Conservation (phyloP, 2,888 invertebrate genomes). For the Heliconius hortense region DNA sequence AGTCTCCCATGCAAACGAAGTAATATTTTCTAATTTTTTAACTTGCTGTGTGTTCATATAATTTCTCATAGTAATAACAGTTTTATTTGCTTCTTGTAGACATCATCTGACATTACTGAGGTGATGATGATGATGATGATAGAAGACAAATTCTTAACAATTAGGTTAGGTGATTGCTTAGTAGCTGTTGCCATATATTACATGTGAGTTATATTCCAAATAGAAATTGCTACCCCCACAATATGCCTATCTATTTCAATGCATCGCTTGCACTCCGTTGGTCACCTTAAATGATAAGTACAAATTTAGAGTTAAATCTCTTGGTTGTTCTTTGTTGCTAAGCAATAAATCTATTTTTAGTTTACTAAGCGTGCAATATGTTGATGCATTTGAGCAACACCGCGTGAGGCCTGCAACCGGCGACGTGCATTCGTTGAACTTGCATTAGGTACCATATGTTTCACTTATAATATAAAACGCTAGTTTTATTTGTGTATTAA, state of each 20-base stretch:
- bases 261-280: constrained; percentile 30
- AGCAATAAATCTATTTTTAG: constrained; percentile 30
- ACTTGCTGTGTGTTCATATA: too few relatives aligned
- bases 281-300: constrained; percentile 37
- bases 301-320: constrained; percentile 38
- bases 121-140: too few relatives aligned
- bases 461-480: neutral
- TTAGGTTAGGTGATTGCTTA: too few relatives aligned
- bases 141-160: too few relatives aligned
- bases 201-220: neutral
- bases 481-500: neutral
- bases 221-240: constrained; percentile 28
- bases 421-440: constrained; percentile 9
- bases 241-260: constrained; percentile 37
- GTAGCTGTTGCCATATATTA: neutral
- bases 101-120: too few relatives aligned
- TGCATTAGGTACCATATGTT: neutral
- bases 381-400: neutral
- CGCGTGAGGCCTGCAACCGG: constrained; percentile 29
- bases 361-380: constrained; percentile 30
- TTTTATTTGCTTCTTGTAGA: too few relatives aligned
- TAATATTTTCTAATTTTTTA: too few relatives aligned
- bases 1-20: too few relatives aligned
- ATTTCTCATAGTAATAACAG: too few relatives aligned
- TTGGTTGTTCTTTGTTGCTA: constrained; percentile 35